These are phyloP conservation scores for Gandaritis pyraliata DNA, from an alignment of 2,888 invertebrate genomes.

Conservation along the genomic window DNA sequence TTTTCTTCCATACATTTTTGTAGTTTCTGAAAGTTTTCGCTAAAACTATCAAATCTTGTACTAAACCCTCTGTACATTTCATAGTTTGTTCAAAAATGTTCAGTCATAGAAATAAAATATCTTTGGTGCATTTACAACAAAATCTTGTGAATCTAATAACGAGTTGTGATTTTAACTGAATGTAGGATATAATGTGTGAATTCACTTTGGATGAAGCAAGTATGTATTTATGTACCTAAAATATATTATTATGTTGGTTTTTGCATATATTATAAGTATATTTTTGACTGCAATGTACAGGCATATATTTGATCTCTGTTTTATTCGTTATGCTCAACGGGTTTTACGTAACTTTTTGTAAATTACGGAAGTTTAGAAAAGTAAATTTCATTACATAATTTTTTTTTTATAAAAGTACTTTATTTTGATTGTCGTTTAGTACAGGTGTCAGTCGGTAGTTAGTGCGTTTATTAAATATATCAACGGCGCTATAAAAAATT, in stretches of 20 bases:
- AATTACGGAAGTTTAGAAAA: too few relatives aligned
- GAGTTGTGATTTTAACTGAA: neutral
- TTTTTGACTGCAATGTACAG: constrained; percentile 23
- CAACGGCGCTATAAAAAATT: too few relatives aligned
- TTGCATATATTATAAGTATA: constrained; percentile 19
- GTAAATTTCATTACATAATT: too few relatives aligned
- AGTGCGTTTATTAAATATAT: too few relatives aligned
- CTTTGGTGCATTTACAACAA: constrained; percentile 19
- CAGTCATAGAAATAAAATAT: constrained; percentile 19
- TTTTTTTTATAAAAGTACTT: too few relatives aligned
- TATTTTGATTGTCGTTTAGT: too few relatives aligned
- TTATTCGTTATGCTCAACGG: neutral
- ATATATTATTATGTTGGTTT: constrained; percentile 25
- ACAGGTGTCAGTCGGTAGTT: too few relatives aligned
- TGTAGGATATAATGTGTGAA: constrained; percentile 28
- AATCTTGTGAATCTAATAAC: neutral
- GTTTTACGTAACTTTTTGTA: too few relatives aligned
- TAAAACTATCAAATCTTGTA: too few relatives aligned
- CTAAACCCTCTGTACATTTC: too few relatives aligned
- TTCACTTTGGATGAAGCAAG: constrained; percentile 37
- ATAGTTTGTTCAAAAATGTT: constrained; percentile 27
- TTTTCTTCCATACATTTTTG: too few relatives aligned
- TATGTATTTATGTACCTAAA: constrained; percentile 27
- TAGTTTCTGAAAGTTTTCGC: too few relatives aligned
- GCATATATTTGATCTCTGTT: neutral